Evolutionary conservation across 2,888 invertebrate species (phyloP).

Genomic region (Rhynchonema sp.): DNA sequence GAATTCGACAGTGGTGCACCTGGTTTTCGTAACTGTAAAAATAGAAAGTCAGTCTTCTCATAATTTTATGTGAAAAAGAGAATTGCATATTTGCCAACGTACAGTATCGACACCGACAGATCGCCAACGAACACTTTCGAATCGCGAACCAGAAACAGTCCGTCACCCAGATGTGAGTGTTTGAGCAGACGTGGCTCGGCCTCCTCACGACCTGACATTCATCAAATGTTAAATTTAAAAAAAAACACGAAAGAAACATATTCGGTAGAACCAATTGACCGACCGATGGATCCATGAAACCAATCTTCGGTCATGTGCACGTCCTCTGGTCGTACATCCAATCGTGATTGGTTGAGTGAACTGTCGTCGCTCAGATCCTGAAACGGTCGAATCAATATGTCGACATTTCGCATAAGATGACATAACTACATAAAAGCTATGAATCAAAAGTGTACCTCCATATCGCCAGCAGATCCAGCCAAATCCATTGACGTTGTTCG

Average conservation of each 20-base stretch:
- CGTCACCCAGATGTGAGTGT: constrained; percentile 46
- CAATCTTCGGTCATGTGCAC: constrained; percentile 28
- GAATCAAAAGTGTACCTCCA: no score
- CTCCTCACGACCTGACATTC: constrained; percentile 9
- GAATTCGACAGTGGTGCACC: constrained; percentile 25
- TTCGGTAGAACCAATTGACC: background rate
- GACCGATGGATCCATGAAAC: constrained; percentile 25
- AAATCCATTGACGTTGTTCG: no score
- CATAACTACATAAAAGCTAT: no score
- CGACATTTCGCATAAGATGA: no score
- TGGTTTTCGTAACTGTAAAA: background rate
- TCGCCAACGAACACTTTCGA: constrained; percentile 68
- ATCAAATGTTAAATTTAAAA: background rate
- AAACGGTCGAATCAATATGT: no score
- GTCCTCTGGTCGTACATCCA: constrained; percentile 22
- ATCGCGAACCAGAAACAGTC: constrained; percentile 78
- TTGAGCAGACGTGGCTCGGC: constrained; percentile 18
- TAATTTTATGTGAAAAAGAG: no score
- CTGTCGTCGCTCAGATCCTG: no score
- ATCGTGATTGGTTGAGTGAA: background rate
- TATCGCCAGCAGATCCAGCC: no score
- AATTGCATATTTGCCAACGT: constrained; percentile 8
- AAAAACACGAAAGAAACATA: background rate
- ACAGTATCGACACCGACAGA: constrained; percentile 84
- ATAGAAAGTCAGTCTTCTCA: no score